phyloP scores from a whole-genome alignment of 1,140 invertebrate species.

The Berghia stephanieae region DNA sequence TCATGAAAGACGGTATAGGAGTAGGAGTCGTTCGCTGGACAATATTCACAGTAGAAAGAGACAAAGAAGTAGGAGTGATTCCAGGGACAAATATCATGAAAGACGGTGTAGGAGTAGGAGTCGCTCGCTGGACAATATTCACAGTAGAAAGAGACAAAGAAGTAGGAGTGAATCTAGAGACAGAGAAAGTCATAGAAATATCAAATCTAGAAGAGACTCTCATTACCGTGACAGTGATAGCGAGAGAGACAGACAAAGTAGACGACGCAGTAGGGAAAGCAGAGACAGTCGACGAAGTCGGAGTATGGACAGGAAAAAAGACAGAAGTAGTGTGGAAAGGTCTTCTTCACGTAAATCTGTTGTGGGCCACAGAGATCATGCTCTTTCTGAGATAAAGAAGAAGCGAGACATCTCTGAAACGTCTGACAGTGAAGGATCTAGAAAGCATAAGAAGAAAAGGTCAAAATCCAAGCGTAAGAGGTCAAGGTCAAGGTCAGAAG shows the following conservation, averaged over 20 bases:
- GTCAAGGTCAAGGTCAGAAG: conserved; percentile 9
- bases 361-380: neutral
- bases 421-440: conserved; percentile 42
- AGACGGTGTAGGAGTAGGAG: no score
- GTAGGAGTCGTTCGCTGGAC: no score
- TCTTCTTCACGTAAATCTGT: conserved; percentile 1
- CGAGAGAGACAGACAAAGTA: conserved; percentile 11
- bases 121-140: no score
- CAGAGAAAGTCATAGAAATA: neutral
- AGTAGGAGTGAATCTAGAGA: conserved; percentile 26
- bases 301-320: conserved; percentile 20
- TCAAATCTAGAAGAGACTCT: neutral
- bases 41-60: no score
- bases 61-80: no score
- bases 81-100: no score
- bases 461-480: neutral
- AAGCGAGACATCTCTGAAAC: conserved; percentile 43
- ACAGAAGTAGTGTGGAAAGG: conserved; percentile 27
- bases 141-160: conserved; percentile 11
- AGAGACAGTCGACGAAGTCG: neutral
- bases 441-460: conserved; percentile 16
- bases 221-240: conserved; percentile 17
- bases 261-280: no score
- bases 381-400: conserved; percentile 40
- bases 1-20: no score